Base-by-base conservation (phyloP, 2,113 vertebrate species). In the Channa maculata region DNA sequence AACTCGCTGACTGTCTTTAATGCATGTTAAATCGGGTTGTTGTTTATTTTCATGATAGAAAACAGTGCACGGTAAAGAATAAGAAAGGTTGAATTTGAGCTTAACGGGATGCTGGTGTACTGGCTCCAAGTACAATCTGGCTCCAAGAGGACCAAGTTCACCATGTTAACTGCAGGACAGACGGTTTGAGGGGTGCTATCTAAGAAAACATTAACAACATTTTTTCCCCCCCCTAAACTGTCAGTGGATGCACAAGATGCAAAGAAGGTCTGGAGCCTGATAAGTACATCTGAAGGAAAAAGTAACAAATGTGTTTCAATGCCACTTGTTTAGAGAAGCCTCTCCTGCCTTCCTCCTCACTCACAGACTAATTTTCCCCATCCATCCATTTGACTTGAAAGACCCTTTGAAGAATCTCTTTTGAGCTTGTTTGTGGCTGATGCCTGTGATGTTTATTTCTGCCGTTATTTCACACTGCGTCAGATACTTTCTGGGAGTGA, bases 321-420 rank as follows among this genome's bases (percentile, higher is more conserved):
- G 37, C 46, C 33, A 73, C 75, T 88, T 88, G 50, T 84, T 81
- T 39, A 46, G n/a, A 76, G 34, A 74, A n/a, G 4, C 13, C 24
- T 3, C 45, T 4, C 34, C 69, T 41, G 44, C 15, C 0, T 8
- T 54, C 49, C 60, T 79, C 71, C 79, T 67, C 67, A 84, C 71
- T 66, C 53, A 69, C 36, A 69, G 77, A 82, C 76, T 89, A 68
- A 91, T 92, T 91, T 88, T 66, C 77, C 78, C 83, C 71, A 82
- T 90, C 78, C 59, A 80, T 80, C 84, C 79, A 78, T 89, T 80
- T 88, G 71, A 88, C 83, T 91, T 88, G 71, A 92, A 91, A 92
- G 81, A 82, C 60, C 50, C 81, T 91, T 89, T 92, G 89, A 92
- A 90, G 86, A 89, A 75, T 73, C 41, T 75, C 80, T 65, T 85